Percentiles rank a stretch among this genome's conserved stretches.
Conservation (phyloP, 2,113 vertebrate species). For the Balaeniceps rex region DNA sequence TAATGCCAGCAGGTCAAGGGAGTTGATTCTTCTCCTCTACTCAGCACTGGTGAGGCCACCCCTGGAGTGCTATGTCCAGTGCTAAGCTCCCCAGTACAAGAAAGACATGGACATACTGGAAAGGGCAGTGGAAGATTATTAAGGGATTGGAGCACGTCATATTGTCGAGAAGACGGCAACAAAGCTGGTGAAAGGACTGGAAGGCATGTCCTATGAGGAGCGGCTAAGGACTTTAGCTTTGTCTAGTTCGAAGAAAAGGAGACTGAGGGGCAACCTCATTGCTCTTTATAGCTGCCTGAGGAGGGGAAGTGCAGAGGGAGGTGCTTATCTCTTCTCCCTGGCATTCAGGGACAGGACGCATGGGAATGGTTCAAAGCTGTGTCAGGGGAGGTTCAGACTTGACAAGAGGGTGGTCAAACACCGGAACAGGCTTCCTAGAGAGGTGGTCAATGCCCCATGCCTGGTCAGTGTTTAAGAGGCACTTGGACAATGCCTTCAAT, state of each 20-base stretch:
- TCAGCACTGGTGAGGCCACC: neutral
- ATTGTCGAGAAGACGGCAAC: too few relatives aligned
- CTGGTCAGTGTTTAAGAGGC: neutral
- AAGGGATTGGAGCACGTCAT: neutral
- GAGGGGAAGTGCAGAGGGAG: neutral
- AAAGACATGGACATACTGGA: neutral
- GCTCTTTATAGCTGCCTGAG: neutral
- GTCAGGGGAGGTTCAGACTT: neutral
- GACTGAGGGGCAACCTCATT: neutral
- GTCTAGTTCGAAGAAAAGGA: neutral
- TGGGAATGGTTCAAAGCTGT: neutral
- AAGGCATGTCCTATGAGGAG: neutral
- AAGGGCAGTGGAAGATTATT: neutral
- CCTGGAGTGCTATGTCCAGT: neutral
- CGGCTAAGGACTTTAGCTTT: neutral
- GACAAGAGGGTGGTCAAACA: neutral
- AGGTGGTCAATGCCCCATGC: neutral
- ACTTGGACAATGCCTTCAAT: neutral
- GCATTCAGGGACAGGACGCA: too few relatives aligned
- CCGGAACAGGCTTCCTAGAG: neutral
- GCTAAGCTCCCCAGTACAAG: neutral
- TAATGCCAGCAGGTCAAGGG: neutral
- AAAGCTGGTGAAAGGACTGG: too few relatives aligned
- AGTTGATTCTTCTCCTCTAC: neutral
- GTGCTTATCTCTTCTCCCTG: neutral